These are phyloP conservation scores for Neodontobutis hainanensis DNA, from an alignment of 2,113 vertebrate species.

Conservation along the genomic window DNA sequence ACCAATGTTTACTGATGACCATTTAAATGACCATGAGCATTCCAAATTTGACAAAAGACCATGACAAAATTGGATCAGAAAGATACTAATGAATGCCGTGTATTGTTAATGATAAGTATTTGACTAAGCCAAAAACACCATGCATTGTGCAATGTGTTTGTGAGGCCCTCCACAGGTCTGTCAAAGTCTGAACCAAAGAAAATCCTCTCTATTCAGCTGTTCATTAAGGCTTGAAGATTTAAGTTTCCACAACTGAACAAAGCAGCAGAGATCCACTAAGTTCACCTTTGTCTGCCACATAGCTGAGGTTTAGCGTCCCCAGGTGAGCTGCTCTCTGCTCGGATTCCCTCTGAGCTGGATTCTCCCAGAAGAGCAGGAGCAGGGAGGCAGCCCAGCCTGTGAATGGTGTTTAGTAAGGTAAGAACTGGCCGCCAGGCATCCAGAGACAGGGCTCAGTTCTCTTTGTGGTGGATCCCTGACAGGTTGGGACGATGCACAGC, in stretches of 20 bases:
- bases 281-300: conserved; percentile 77
- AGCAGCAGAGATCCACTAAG: conserved; percentile 71
- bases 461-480: conserved; percentile 74
- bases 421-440: conserved; percentile 70
- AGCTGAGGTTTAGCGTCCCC: conserved; percentile 76
- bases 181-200: conserved; percentile 70
- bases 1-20: background rate
- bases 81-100: background rate
- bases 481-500: conserved; percentile 67
- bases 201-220: conserved; percentile 72
- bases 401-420: conserved; percentile 68
- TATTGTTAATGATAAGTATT: background rate
- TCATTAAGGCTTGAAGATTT: conserved; percentile 75
- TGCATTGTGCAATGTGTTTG: conserved; percentile 39
- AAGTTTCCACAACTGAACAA: conserved; percentile 75
- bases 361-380: conserved; percentile 57
- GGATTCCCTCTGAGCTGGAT: conserved; percentile 55
- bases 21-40: background rate
- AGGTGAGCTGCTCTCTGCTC: conserved; percentile 69
- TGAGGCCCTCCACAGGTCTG: conserved; percentile 46
- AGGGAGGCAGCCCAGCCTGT: conserved; percentile 61
- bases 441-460: conserved; percentile 63
- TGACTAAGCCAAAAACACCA: conserved; percentile 23
- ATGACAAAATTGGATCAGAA: background rate
- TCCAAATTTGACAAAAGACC: background rate